Conservation (phyloP, 2,113 vertebrate genomes). For the Salvator merianae region DNA sequence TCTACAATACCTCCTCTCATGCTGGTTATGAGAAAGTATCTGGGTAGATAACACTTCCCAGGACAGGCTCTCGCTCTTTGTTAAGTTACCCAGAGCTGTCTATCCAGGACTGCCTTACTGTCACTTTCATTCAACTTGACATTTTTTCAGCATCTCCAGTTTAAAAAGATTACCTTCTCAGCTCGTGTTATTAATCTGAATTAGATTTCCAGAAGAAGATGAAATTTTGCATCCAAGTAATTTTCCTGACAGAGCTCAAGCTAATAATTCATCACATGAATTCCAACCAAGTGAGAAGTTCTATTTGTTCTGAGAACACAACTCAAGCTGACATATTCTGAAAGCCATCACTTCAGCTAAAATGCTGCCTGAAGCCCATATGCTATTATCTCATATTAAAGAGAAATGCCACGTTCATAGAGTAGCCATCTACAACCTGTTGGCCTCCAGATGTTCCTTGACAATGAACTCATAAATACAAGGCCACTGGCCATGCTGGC, state of each 20-base stretch:
- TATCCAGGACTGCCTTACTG: background rate
- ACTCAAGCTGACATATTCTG: background rate
- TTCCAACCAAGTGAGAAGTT: conserved; percentile 33
- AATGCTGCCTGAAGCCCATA: accelerated
- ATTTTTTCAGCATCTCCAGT: background rate
- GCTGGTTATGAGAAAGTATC: background rate
- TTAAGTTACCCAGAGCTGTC: accelerated
- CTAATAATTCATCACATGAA: conserved; percentile 42
- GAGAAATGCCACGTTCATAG: no score
- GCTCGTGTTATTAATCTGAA: conserved; percentile 53
- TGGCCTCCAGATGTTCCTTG: no score
- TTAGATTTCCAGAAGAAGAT: conserved; percentile 51
- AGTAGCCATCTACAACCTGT: no score
- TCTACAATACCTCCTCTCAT: background rate
- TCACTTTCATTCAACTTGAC: background rate
- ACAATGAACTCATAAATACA: no score
- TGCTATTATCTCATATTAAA: background rate
- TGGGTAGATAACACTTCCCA: background rate
- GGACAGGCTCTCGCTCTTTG: background rate
- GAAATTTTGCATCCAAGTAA: conserved; percentile 43
- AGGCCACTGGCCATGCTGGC: no score
- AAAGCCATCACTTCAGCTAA: background rate
- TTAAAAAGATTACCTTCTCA: conserved; percentile 30
- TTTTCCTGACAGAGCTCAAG: conserved; percentile 28
- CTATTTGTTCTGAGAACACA: background rate